Evolutionary conservation across 1,140 invertebrate species (phyloP).

Genomic region (Adoxophyes honmai): DNA sequence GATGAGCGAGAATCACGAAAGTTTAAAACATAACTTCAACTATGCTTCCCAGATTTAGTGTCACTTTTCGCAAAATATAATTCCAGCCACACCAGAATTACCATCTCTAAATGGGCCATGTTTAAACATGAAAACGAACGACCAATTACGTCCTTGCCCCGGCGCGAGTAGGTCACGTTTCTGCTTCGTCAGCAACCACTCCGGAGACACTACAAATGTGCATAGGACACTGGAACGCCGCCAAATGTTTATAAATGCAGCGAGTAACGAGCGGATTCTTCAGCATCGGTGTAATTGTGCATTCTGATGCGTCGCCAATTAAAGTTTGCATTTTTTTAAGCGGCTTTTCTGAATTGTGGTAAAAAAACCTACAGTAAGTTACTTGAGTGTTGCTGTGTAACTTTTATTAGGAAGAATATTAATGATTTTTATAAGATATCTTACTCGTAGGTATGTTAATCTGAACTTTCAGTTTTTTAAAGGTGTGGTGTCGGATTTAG

Average conservation of each 20-base stretch:
- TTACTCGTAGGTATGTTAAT: too few species aligned
- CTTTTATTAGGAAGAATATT: too few species aligned
- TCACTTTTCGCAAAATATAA: too few species aligned
- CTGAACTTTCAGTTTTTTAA: too few species aligned
- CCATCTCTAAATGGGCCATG: constrained; percentile 6
- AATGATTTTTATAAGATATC: too few species aligned
- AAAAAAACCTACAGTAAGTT: too few species aligned
- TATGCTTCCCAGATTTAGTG: too few species aligned
- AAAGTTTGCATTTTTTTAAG: neutral
- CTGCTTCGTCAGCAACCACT: constrained; percentile 13
- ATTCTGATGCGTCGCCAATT: constrained; percentile 9
- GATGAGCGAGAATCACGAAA: too few species aligned
- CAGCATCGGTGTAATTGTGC: constrained; percentile 7
- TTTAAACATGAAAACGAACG: constrained; percentile 13
- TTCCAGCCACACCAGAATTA: neutral
- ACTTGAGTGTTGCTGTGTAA: too few species aligned
- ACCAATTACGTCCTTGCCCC: constrained; percentile 4
- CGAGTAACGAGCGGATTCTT: constrained; percentile 14
- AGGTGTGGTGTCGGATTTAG: too few species aligned
- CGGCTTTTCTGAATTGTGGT: too few species aligned
- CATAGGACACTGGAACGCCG: neutral
- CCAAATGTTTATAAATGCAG: constrained; percentile 16
- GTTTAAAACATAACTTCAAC: too few species aligned
- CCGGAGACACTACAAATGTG: constrained; percentile 10
- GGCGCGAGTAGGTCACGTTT: constrained; percentile 7